These are phyloP conservation scores for Erythrocercus mccallii DNA, from an alignment of 2,113 vertebrate species.

Conservation along the genomic window DNA sequence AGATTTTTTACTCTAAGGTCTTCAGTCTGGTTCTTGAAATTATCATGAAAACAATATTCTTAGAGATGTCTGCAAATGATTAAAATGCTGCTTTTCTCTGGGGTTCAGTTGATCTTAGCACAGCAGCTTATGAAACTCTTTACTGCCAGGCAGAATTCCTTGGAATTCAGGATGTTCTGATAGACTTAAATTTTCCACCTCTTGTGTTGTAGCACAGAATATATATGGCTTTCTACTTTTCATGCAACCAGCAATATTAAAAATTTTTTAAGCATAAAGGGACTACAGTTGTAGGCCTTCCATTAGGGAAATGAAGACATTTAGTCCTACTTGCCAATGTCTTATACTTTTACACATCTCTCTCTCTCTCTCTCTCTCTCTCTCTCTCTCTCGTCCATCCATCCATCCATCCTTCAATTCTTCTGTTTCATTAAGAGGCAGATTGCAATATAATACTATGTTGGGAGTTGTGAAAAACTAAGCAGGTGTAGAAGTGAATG, in stretches of 20 bases:
- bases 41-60: background rate
- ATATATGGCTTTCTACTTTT: background rate
- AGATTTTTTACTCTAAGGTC: background rate
- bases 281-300: background rate
- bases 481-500: background rate
- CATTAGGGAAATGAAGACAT: background rate
- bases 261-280: background rate
- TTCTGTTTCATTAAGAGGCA: background rate
- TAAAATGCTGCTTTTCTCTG: background rate
- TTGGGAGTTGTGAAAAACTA: background rate
- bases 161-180: background rate
- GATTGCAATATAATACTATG: background rate
- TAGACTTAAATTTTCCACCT: background rate
- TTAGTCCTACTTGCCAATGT: background rate
- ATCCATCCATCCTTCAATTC: background rate
- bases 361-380: fast-evolving
- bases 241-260: background rate
- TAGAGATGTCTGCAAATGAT: background rate
- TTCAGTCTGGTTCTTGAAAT: background rate
- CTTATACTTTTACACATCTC: background rate
- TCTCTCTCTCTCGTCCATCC: fast-evolving
- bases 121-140: background rate
- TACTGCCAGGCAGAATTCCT: background rate
- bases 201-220: background rate
- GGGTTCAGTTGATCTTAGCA: background rate